Evolutionary conservation across 2,113 vertebrate genomes (phyloP), one percentile per base, ranked within the genome.

Genomic region (Ranitomeya imitator): DNA sequence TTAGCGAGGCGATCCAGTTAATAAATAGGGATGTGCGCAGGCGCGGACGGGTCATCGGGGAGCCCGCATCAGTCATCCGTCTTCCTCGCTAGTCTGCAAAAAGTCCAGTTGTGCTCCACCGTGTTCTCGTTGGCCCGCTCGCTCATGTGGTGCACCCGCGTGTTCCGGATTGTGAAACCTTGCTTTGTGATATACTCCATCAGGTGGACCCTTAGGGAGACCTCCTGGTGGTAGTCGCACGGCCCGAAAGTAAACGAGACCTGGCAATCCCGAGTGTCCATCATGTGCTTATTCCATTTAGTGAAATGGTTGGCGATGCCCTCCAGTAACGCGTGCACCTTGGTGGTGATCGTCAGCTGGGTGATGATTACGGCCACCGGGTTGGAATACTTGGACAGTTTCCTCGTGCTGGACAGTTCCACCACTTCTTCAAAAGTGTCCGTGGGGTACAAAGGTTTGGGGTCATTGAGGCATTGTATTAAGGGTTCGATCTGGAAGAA

Each of bases 201-300:
- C 88, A 99, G 96, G 78, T 98, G 97, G 79, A 99, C 98, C 45
- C 98, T 92, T 12, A 99, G 96, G 0, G 98, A 97, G 79, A 99
- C 97, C 93, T 99, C 98, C 93, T 99, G 98, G 92, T 99, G 98
- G 92, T 99, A 97, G 94, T 99, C 98, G 3, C 98, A 99, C 0
- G 98, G 98, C 92, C 98, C 98, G 6, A 99, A 99, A 5, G 98
- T 99, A 91, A 99, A 99, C 57, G 98, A 99, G 89, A 99, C 97
- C 92, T 99, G 98, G 91, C 97, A 99, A 95, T 99, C 98, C 92
- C 98, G 95, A 65, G 98, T 99, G 94, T 99, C 98, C 98, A 99
- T 99, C 98, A 99, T 99, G 91, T 99, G 98, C 92, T 99, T 99
- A 90, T 99, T 99, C 98, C 98, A 99, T 93, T 99, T 99, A 0